Base-by-base conservation (phyloP, 2,888 invertebrate species). In the Trachelus iudaicus region DNA sequence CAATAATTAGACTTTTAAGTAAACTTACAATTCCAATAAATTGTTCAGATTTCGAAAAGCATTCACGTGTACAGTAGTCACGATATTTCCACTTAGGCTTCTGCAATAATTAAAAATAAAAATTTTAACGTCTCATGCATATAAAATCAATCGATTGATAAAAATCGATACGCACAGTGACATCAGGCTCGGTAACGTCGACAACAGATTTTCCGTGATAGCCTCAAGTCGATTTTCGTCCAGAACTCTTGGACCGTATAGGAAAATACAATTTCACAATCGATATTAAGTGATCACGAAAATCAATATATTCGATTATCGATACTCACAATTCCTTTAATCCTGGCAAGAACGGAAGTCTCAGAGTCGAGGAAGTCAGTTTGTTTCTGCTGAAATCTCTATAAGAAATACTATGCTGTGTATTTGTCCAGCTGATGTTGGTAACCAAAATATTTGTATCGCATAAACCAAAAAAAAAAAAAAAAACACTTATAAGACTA, bases 11-110 rank as follows among this genome's bases (percentile, higher is more conserved):
- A 56, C 15, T 56, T 2, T 23, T 23, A 56, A 12, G 30, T 34
- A n/a, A 73, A 92, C 93, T 93, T 89, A 94, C 94, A 94, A 89
- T 85, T 93, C 93, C 78, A 89, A 83, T 33, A 94, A 90, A 74
- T 91, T 87, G 15, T 82, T 83, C 73, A 93, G 86, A 83, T 91
- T 91, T 77, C 84, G 87, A 87, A 94, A 93, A 37, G 93, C 92
- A 71, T 87, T 87, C 75, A 91, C 86, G 80, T 92, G 91, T 77
- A 94, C 92, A 75, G 87, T 88, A 34, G 85, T 84, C 79, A 94
- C 92, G 73, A 85, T 85, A 87, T 94, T 94, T 80, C 83, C 80
- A 78, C 89, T 88, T 73, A 92, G 84, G 76, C 85, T 87, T 78
- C 92, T 92, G 81, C 40, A 88, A 81, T 78, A 79, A 76, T 56